These are phyloP conservation scores for Argyresthia albistria DNA, from an alignment of 2,888 invertebrate species.

Conservation along the genomic window DNA sequence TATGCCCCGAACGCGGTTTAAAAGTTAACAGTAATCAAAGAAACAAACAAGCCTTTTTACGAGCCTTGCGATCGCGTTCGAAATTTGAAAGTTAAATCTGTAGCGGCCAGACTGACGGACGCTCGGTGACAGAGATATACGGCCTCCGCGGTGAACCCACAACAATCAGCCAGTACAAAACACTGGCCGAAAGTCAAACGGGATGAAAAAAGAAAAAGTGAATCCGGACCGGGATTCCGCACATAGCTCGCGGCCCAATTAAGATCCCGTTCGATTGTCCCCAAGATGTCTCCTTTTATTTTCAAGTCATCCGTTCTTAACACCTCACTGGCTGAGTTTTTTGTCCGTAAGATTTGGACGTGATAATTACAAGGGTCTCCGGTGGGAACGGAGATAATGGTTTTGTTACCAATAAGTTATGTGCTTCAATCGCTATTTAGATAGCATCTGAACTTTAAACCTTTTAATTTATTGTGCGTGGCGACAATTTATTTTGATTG, in stretches of 20 bases:
- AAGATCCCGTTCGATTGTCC: slow-evolving; percentile 62
- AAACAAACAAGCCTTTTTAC: slow-evolving; percentile 6
- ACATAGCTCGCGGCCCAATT: slow-evolving; percentile 52
- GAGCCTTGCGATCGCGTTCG: slow-evolving; percentile 6
- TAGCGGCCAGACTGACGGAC: slow-evolving; percentile 25
- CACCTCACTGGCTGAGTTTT: slow-evolving; percentile 23
- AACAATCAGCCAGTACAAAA: slow-evolving; percentile 27
- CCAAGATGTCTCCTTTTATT: slow-evolving; percentile 18
- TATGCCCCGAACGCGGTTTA: neutral
- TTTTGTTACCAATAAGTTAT: slow-evolving; percentile 25
- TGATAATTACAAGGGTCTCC: slow-evolving; percentile 21
- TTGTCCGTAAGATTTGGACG: slow-evolving; percentile 16
- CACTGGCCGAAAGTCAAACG: slow-evolving; percentile 18
- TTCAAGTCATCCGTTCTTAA: slow-evolving; percentile 34
- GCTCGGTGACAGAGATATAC: slow-evolving; percentile 29
- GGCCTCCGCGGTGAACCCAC: slow-evolving; percentile 15
- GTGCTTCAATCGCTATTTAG: slow-evolving; percentile 5
- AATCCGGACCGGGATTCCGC: slow-evolving; percentile 29
- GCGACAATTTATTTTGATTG: slow-evolving; percentile 5
- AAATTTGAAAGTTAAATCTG: slow-evolving; percentile 31
- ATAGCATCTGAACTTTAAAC: slow-evolving; percentile 5
- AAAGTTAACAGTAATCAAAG: slow-evolving; percentile 1
- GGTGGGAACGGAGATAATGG: slow-evolving; percentile 26
- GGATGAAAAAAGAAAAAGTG: neutral
- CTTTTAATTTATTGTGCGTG: slow-evolving; percentile 4